Evolutionary conservation across 2,888 invertebrate genomes (phyloP).

Genomic region (Atethmia centrago): DNA sequence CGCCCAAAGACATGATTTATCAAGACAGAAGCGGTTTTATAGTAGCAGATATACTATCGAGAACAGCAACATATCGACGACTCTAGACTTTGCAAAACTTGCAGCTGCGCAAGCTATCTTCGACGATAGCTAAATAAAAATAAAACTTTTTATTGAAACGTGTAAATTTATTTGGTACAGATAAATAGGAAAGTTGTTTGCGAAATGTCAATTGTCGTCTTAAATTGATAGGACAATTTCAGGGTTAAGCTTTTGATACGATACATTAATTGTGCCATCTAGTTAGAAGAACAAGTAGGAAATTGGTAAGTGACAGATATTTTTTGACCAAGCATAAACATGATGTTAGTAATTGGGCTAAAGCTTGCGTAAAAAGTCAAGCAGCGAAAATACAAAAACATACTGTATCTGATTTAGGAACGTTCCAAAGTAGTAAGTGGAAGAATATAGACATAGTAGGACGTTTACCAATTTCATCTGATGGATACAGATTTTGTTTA

Average conservation of each 20-base stretch:
- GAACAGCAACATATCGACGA: background rate
- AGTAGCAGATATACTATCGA: background rate
- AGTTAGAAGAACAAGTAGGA: background rate
- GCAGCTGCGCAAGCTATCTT: background rate
- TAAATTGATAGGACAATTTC: background rate
- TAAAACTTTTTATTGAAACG: background rate
- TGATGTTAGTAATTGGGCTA: background rate
- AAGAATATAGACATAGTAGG: slow-evolving; percentile 7
- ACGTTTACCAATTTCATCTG: background rate
- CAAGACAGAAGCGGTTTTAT: background rate
- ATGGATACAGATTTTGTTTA: background rate
- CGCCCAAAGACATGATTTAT: background rate
- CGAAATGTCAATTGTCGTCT: background rate
- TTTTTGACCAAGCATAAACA: slow-evolving; percentile 2
- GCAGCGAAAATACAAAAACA: background rate
- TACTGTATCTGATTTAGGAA: background rate
- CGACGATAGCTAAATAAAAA: background rate
- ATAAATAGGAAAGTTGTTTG: background rate
- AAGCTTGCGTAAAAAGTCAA: slow-evolving; percentile 3
- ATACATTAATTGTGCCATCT: background rate
- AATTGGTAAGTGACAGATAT: background rate
- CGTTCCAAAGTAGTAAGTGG: background rate
- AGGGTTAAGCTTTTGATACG: background rate
- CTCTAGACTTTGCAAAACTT: background rate
- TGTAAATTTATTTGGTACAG: background rate